A percentile compares a stretch with the other conserved stretches of the same genome.
These are phyloP conservation scores for Arbacia lixula DNA, from an alignment of 53 echinoderm and acorn worm genomes.

Conservation along the genomic window DNA sequence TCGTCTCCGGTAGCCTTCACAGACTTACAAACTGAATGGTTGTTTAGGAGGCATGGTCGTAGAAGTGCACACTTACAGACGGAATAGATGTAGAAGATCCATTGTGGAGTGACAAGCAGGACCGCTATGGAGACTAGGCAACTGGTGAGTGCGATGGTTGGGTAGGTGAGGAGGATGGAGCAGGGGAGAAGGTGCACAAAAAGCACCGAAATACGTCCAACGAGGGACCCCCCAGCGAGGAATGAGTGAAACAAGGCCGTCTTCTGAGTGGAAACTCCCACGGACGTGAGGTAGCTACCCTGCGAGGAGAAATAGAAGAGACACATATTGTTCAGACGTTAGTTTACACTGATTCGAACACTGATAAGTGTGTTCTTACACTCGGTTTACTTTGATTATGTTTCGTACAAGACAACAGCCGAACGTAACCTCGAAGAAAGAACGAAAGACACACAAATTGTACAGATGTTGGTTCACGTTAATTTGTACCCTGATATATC, in stretches of 20 bases:
- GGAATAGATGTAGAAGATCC: constrained; percentile 30
- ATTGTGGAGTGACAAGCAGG: background rate
- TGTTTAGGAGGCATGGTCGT: no score
- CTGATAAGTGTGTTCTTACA: no score
- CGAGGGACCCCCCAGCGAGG: constrained; percentile 11
- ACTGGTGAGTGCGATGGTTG: background rate
- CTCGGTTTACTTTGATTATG: no score
- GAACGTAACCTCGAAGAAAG: no score
- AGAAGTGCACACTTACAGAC: constrained; percentile 43
- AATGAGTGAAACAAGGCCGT: constrained; percentile 17
- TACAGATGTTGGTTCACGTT: no score
- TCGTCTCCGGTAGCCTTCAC: no score
- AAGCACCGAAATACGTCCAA: constrained; percentile 3
- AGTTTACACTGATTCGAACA: no score
- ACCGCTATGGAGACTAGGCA: background rate
- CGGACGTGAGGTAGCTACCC: constrained; percentile 42
- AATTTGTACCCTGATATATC: no score
- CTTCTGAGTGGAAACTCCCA: background rate
- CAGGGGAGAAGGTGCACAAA: constrained; percentile 13
- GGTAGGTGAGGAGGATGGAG: constrained; percentile 45
- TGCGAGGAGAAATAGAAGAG: background rate
- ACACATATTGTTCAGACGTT: background rate
- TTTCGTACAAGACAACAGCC: no score
- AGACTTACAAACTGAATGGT: no score
- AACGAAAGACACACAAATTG: no score